Evolutionary conservation across 2,888 invertebrate genomes (phyloP).

Genomic region (Lathronympha strigana): DNA sequence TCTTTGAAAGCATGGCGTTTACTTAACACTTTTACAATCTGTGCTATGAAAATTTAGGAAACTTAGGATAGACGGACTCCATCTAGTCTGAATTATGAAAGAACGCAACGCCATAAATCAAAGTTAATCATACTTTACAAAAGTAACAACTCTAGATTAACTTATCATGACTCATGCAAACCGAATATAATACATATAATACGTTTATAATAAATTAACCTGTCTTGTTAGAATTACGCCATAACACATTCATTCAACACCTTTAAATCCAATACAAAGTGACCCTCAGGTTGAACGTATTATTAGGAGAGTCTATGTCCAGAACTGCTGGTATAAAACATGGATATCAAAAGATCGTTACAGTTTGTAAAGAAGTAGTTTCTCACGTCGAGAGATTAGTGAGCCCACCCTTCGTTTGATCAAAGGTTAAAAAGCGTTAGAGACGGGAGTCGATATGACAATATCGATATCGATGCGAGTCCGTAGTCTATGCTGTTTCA

Average conservation of each 20-base stretch:
- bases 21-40: too few relatives aligned
- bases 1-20: too few relatives aligned
- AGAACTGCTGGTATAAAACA: neutral
- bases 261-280: neutral
- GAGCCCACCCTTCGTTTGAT: slow-evolving; percentile 62
- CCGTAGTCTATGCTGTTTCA: too few relatives aligned
- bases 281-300: neutral
- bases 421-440: slow-evolving; percentile 54
- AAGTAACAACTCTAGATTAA: slow-evolving; percentile 10
- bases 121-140: neutral
- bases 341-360: slow-evolving; percentile 27
- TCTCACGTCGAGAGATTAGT: slow-evolving; percentile 14
- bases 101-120: neutral
- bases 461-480: slow-evolving; percentile 47
- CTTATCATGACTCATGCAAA: slow-evolving; percentile 20
- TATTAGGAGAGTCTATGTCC: neutral
- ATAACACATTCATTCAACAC: slow-evolving; percentile 22
- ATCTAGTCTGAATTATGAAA: too few relatives aligned
- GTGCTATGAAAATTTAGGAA: too few relatives aligned
- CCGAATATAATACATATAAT: slow-evolving; percentile 19
- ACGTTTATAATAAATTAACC: slow-evolving; percentile 28
- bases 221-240: slow-evolving; percentile 24
- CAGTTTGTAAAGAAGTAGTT: slow-evolving; percentile 30
- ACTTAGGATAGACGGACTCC: too few relatives aligned
- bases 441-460: slow-evolving; percentile 45